Evolutionary conservation across 2,888 invertebrate genomes (phyloP).

Genomic region (Erebia epiphron): DNA sequence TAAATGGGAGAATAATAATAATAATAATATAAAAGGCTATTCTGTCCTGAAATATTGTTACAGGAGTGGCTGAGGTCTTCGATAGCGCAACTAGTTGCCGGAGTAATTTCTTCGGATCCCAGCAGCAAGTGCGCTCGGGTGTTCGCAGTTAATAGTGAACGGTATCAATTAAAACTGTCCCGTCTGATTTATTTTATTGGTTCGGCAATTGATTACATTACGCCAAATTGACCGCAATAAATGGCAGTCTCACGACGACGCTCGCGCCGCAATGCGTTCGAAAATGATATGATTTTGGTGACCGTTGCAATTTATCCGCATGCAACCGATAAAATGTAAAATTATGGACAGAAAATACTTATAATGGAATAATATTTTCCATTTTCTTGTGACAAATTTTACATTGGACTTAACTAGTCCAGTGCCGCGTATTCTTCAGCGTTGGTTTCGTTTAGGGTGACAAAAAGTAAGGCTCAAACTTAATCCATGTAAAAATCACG

Average conservation of each 20-base stretch:
- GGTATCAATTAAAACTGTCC: constrained; percentile 82
- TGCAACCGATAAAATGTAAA: background rate
- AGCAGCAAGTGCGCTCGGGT: constrained; percentile 39
- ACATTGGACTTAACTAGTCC: too few species aligned
- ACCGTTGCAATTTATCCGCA: constrained; percentile 13
- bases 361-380: background rate
- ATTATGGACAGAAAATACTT: background rate
- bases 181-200: constrained; percentile 82
- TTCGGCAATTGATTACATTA: constrained; percentile 81
- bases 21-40: too few species aligned
- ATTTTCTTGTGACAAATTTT: background rate
- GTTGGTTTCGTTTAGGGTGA: too few species aligned
- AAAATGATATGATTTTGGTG: constrained; percentile 25
- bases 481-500: too few species aligned
- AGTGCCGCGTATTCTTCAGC: too few species aligned
- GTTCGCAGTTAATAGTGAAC: constrained; percentile 69
- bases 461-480: too few species aligned
- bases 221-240: constrained; percentile 80
- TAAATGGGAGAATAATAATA: too few species aligned
- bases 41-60: too few species aligned
- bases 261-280: constrained; percentile 54
- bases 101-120: constrained; percentile 35
- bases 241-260: constrained; percentile 65
- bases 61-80: constrained; percentile 9
- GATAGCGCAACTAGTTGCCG: constrained; percentile 37